These are phyloP conservation scores for Lasiurus borealis DNA, from an alignment of 2,113 vertebrate species.

Conservation along the genomic window DNA sequence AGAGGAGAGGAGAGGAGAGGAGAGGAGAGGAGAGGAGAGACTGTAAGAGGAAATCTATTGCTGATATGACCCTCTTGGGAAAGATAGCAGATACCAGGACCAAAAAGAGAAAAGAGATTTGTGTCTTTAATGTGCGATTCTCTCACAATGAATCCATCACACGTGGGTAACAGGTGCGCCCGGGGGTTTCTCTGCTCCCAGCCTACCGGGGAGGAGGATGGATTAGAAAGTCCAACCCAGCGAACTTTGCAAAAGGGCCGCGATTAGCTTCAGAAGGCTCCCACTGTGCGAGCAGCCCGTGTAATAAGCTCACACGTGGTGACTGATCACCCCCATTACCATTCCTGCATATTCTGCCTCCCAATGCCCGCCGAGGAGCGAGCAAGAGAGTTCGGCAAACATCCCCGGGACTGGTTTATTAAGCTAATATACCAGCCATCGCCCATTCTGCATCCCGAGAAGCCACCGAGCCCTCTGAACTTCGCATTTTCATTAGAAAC, in stretches of 20 bases:
- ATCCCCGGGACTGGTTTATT: constrained; percentile 62
- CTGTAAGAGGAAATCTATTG: neutral
- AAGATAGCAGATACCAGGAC: neutral
- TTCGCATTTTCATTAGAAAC: constrained; percentile 78
- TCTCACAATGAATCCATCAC: neutral
- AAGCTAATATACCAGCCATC: constrained; percentile 64
- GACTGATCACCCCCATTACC: constrained; percentile 74
- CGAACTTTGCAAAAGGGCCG: constrained; percentile 72
- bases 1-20: no score
- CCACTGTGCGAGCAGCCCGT: constrained; percentile 68
- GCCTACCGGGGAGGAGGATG: constrained; percentile 45
- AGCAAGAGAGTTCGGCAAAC: constrained; percentile 50
- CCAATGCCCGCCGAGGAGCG: constrained; percentile 45
- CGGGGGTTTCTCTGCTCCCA: constrained; percentile 23
- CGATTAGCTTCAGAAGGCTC: constrained; percentile 74
- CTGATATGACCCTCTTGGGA: neutral
- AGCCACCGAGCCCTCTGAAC: constrained; percentile 74
- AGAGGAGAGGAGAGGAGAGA: neutral
- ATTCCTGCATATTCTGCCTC: constrained; percentile 69
- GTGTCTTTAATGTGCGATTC: neutral
- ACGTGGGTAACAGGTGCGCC: neutral
- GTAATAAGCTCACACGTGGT: constrained; percentile 71
- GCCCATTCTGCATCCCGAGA: constrained; percentile 74
- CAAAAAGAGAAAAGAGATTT: neutral
- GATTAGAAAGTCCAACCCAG: constrained; percentile 62